phyloP scores from a whole-genome alignment of 1,140 invertebrate species.

The Trissolcus basalis region DNA sequence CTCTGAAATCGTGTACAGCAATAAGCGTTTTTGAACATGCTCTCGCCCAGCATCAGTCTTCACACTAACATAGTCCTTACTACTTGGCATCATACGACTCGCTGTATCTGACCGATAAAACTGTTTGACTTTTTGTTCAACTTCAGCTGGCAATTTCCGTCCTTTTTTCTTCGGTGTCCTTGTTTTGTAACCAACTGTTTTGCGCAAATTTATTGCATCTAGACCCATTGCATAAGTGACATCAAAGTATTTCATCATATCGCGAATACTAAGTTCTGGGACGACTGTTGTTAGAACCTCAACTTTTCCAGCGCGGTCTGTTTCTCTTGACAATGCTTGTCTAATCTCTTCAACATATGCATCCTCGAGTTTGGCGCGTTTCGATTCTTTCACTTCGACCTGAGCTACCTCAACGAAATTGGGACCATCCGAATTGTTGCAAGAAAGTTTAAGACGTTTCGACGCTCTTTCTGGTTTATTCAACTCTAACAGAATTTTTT shows the following conservation, averaged over 20 bases:
- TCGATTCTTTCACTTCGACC: not conserved
- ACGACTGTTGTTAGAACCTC: constrained; percentile 6
- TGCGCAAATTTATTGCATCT: constrained; percentile 9
- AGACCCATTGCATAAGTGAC: constrained; percentile 5
- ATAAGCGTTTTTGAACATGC: constrained; percentile 10
- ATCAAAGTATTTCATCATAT: constrained; percentile 1
- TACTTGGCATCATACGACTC: constrained; percentile 9
- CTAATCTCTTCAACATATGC: not conserved
- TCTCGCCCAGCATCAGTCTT: constrained; percentile 2
- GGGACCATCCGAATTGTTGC: not conserved
- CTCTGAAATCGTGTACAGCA: constrained; percentile 15
- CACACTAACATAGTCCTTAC: constrained; percentile 11
- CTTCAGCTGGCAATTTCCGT: constrained; percentile 3
- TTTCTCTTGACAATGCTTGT: not conserved
- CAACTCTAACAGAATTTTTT: not conserved
- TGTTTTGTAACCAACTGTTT: constrained; percentile 6
- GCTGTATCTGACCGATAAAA: constrained; percentile 1
- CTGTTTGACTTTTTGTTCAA: not conserved
- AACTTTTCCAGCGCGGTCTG: constrained; percentile 1
- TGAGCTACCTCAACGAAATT: not conserved
- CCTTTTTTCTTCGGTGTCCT: constrained; percentile 8
- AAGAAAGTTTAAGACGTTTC: constrained; percentile 8
- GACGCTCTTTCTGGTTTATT: constrained; percentile 3
- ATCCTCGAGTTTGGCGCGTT: not conserved
- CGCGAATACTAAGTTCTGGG: not conserved